phyloP scores from a whole-genome alignment of 2,888 invertebrate species.

The Brenthis ino region DNA sequence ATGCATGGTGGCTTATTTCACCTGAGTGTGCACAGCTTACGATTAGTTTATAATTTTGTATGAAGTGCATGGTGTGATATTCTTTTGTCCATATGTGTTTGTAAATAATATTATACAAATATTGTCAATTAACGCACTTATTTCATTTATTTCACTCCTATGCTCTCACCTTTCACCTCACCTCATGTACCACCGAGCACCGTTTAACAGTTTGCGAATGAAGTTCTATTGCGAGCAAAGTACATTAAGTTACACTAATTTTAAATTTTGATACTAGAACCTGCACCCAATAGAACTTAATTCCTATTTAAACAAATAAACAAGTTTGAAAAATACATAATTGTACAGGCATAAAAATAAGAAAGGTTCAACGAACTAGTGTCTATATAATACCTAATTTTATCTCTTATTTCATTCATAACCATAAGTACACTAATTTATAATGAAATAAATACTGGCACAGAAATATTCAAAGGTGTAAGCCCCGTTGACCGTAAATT shows the following conservation, averaged over 20 bases:
- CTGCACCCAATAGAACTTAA: constrained; percentile 31
- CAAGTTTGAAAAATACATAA: too few species aligned
- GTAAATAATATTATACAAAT: constrained; percentile 80
- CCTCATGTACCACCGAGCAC: constrained; percentile 52
- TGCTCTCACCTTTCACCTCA: constrained; percentile 66
- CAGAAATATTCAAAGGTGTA: constrained; percentile 23
- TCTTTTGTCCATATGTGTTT: constrained; percentile 68
- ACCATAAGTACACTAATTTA: constrained; percentile 30
- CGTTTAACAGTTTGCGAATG: constrained; percentile 42
- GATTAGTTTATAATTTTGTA: constrained; percentile 62
- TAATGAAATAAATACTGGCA: constrained; percentile 15
- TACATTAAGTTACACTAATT: neutral
- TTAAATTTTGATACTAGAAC: constrained; percentile 8
- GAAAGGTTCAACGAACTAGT: constrained; percentile 16
- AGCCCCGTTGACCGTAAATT: constrained; percentile 19
- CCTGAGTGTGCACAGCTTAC: constrained; percentile 75
- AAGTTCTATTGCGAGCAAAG: constrained; percentile 46
- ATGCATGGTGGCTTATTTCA: constrained; percentile 51
- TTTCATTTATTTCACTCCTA: constrained; percentile 75
- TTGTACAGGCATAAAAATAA: constrained; percentile 26
- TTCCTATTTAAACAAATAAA: constrained; percentile 30
- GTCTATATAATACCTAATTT: constrained; percentile 22
- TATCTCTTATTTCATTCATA: constrained; percentile 30
- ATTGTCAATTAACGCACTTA: constrained; percentile 78
- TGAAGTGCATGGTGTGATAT: constrained; percentile 82